Conservation (phyloP, 2,888 invertebrate genomes). For the Patella ulyssiponensis region DNA sequence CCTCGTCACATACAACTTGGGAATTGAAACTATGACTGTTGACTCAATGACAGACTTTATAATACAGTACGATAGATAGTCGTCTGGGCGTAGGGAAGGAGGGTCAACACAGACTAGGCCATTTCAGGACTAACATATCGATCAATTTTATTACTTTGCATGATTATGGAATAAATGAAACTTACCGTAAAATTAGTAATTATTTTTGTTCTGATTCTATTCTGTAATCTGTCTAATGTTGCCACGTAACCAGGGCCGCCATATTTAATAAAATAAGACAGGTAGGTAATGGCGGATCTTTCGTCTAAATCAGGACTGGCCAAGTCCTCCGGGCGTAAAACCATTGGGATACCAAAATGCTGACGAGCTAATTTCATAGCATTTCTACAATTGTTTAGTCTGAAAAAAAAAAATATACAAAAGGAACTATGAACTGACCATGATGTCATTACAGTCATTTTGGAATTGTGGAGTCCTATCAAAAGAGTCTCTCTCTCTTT, state of each 20-base stretch:
- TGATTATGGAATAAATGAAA: constrained; percentile 3
- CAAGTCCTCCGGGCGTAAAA: constrained; percentile 94
- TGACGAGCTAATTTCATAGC: constrained; percentile 94
- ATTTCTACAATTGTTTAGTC: constrained; percentile 91
- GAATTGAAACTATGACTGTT: no score
- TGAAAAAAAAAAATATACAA: constrained; percentile 69
- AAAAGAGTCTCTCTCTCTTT: background rate
- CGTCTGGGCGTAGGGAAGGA: no score
- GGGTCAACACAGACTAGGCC: no score
- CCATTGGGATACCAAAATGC: constrained; percentile 93
- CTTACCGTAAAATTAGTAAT: constrained; percentile 93
- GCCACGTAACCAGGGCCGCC: constrained; percentile 92
- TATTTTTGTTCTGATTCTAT: constrained; percentile 80
- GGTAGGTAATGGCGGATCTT: constrained; percentile 96
- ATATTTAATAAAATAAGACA: constrained; percentile 98
- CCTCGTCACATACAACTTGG: no score
- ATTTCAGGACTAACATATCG: no score
- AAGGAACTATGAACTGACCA: no score
- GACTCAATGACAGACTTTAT: no score
- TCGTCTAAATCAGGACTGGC: constrained; percentile 96
- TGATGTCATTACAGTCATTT: no score
- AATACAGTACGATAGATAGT: no score
- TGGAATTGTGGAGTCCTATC: no score
- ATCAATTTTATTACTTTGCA: no score
- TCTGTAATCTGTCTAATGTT: constrained; percentile 90